Base-by-base conservation (phyloP, 1,140 invertebrate genomes). In the Reticulitermes speratus region DNA sequence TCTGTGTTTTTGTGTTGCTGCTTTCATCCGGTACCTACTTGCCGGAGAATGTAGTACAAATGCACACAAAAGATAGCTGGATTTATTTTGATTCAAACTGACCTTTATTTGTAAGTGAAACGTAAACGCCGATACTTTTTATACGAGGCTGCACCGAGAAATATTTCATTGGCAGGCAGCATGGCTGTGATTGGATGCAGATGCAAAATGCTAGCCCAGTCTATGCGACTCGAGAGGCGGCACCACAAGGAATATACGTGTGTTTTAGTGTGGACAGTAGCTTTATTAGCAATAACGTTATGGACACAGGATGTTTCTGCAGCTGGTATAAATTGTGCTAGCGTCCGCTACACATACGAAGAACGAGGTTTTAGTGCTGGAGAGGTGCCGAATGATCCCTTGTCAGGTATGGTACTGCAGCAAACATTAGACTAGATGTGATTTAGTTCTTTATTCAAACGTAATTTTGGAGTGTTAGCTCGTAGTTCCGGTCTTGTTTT, bases 231-330 rank as follows among this genome's bases (percentile, higher is more conserved):
- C 11, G n/a, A 75, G 14, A 75, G 65, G 65, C 65, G 65, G n/a
- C 65, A 75, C n/a, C 65, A 30, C n/a, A 75, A 30, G 65, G 65
- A 75, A 75, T 75, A 75, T 75, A 75, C 65, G 65, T 75, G 65
- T 75, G 65, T 75, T 75, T 75, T 75, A 75, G 65, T 75, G 65
- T 75, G 65, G 65, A 75, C 65, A 75, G n/a, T 75, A 75, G 65
- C 65, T 75, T 75, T 75, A n/a, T 75, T 75, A 75, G 65, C 65
- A 75, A 75, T 75, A 75, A 75, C 65, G 65, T 75, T 75, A 30
- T 75, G 65, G 65, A 75, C n/a, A 11, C 65, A 75, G 30, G 65
- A 75, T 75, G 65, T 75, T 30, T 75, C 65, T 75, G 65, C 65
- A 30, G 8, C 65, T 75, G 65, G n/a, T 25, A 75, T 75, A 75